Percentiles rank a stretch among this genome's conserved stretches.
Evolutionary conservation across 2,797 vertebrate species (phyloP).

Genomic region (Hylomyscus alleni): DNA sequence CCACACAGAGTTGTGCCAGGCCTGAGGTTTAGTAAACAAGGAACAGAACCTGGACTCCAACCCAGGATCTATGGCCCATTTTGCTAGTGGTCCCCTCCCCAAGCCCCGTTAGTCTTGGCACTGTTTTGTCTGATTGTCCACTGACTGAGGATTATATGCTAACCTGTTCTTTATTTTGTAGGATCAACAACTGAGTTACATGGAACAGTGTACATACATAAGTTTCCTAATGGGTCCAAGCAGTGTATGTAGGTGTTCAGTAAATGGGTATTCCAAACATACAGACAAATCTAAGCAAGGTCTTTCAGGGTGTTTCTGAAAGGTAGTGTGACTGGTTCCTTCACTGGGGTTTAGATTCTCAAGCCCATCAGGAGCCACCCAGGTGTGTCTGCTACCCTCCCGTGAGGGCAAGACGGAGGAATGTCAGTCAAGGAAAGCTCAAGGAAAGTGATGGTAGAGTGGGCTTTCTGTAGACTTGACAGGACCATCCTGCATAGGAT

Average conservation of each 20-base stretch:
- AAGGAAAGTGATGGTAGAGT: neutral
- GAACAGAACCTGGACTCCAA: neutral
- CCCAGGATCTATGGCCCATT: neutral
- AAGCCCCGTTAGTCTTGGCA: too few species aligned
- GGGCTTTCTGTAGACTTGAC: neutral
- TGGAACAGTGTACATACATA: accelerated
- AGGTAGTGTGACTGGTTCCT: neutral
- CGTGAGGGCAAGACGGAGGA: accelerated
- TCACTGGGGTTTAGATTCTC: neutral
- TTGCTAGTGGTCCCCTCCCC: too few species aligned
- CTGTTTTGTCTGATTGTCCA: neutral
- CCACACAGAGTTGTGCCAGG: neutral
- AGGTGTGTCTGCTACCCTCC: accelerated
- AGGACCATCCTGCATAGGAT: neutral
- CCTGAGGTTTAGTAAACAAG: neutral
- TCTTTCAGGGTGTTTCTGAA: neutral
- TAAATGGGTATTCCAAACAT: neutral
- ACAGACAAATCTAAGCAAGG: neutral
- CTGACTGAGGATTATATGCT: neutral
- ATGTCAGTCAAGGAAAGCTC: neutral
- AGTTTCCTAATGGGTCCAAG: neutral
- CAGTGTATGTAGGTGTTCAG: neutral
- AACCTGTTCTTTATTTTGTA: neutral
- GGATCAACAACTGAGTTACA: neutral
- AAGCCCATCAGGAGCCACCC: neutral